Evolutionary conservation across 2,797 vertebrate species (phyloP), one percentile per base, ranked within the genome.

Genomic region (Bufotes viridis): DNA sequence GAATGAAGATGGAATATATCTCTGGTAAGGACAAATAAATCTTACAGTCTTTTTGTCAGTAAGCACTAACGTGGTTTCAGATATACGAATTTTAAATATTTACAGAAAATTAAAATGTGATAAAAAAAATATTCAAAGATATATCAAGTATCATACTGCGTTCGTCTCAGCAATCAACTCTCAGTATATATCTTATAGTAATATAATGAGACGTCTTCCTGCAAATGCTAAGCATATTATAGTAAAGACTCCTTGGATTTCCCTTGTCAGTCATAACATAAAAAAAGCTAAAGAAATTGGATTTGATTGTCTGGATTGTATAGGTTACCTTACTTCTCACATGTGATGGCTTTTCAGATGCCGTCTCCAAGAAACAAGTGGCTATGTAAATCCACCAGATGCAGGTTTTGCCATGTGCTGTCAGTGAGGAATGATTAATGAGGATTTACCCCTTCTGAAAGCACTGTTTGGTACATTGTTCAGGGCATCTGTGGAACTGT

Each of bases 401-500:
- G 95, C 95, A 95, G 94, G 95, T 96, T 95, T 94, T 95, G 94
- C 92, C 94, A 94, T 95, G 94, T 94, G 94, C 94, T 96, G 96
- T 96, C 95, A 96, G 94, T 92, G 92, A 94, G 93, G 93, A 95
- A 95, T 96, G 96, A 96, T 96, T 96, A 96, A 96, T 96, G 95
- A 96, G 96, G 95, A 94, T 95, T 95, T 95, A 92, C 95, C 95
- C 95, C 95, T 92, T 93, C 94, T 95, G 95, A 95, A 95, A 95
- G 95, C 94, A 94, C 93, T 89, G 94, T 95, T 95, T 94, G 94
- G 95, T 95, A 95, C 93, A 95, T 96, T 96, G 95, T 96, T 96
- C 93, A 91, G 95, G 95, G 96, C 95, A 96, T 96, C 96, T 96
- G 95, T 94, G 94, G 94, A 96, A 95, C 95, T 96, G 95, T 96